These are phyloP conservation scores for Solea senegalensis DNA, from an alignment of 2,113 vertebrate species.

Conservation along the genomic window DNA sequence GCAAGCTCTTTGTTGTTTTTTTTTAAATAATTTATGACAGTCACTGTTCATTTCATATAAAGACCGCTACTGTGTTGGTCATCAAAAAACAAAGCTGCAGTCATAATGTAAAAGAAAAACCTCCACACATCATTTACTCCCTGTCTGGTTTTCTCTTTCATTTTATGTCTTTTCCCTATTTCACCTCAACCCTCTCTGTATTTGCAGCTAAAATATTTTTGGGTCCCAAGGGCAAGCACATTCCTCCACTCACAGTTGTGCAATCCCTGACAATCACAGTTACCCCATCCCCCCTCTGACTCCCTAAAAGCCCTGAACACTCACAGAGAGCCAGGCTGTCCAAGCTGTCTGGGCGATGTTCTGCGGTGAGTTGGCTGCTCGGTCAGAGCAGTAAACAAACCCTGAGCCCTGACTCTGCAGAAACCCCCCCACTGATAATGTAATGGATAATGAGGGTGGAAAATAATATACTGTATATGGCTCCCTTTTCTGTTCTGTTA, in stretches of 20 bases:
- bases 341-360: conserved; percentile 74
- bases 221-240: conserved; percentile 73
- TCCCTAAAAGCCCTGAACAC: conserved; percentile 57
- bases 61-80: background rate
- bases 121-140: conserved; percentile 6
- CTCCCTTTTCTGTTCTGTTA: background rate
- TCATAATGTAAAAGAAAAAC: conserved; percentile 10
- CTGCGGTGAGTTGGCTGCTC: conserved; percentile 59
- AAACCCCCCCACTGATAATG: conserved; percentile 48
- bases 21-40: background rate
- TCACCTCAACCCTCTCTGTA: conserved; percentile 52
- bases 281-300: conserved; percentile 51
- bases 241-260: conserved; percentile 79
- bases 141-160: conserved; percentile 34
- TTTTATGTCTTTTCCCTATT: conserved; percentile 38
- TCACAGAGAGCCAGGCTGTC: conserved; percentile 59
- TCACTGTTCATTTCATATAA: background rate
- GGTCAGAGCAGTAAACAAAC: conserved; percentile 67
- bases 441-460: conserved; percentile 31
- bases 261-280: conserved; percentile 77
- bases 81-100: conserved; percentile 41
- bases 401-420: conserved; percentile 51
- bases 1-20: background rate
- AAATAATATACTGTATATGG: conserved; percentile 19
- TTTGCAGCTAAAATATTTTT: conserved; percentile 76